phyloP scores from a whole-genome alignment of 1,140 invertebrate genomes.

The Heterodera schachtii region DNA sequence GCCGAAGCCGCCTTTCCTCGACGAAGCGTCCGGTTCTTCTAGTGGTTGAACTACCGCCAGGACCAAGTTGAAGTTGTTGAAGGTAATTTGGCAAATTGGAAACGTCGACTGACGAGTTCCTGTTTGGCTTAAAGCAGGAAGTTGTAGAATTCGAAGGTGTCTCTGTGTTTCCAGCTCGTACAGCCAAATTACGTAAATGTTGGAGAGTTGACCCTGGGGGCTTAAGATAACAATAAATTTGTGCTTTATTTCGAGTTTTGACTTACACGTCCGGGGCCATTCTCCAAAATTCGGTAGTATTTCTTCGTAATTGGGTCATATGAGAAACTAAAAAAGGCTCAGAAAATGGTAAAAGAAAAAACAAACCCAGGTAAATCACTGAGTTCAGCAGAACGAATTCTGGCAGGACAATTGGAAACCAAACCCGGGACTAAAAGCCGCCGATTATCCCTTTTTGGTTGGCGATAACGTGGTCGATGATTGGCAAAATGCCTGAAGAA shows the following conservation, averaged over 20 bases:
- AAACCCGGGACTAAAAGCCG: background rate
- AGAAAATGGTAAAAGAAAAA: background rate
- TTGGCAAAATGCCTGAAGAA: background rate
- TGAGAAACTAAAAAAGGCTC: constrained; percentile 8
- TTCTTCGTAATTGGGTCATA: constrained; percentile 21
- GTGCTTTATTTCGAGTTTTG: background rate
- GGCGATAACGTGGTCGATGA: background rate
- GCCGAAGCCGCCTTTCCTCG: constrained; percentile 2
- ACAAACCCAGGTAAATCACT: constrained; percentile 35
- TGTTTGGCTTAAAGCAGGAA: background rate
- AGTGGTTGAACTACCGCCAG: background rate
- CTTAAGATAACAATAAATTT: constrained; percentile 16
- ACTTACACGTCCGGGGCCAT: constrained; percentile 17
- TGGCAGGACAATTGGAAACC: background rate
- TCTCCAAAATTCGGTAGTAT: constrained; percentile 30
- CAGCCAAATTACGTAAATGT: constrained; percentile 22
- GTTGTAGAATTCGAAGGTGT: background rate
- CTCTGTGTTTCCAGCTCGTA: background rate
- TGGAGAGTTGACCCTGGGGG: constrained; percentile 30
- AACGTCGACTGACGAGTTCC: background rate
- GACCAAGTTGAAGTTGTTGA: background rate
- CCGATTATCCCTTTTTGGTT: background rate
- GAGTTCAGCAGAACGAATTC: constrained; percentile 24
- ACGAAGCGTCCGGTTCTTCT: background rate
- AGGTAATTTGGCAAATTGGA: constrained; percentile 4